phyloP scores from a whole-genome alignment of 2,113 vertebrate species.

The Cariama cristata region DNA sequence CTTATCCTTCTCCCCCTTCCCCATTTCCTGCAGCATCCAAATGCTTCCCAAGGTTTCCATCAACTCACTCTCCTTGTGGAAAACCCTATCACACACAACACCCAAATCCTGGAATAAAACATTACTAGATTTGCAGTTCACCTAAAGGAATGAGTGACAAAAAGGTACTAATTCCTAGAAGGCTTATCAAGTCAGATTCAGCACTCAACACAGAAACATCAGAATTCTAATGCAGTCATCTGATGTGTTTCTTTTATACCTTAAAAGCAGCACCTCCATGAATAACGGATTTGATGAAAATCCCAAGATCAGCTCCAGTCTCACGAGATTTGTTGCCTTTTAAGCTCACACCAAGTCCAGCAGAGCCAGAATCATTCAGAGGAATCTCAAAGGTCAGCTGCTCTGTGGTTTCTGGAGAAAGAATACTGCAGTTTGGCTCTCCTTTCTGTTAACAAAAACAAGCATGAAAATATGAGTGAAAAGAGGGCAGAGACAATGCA shows the following conservation, averaged over 20 bases:
- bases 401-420: slow-evolving; percentile 85
- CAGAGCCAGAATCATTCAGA: slow-evolving; percentile 93
- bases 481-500: background rate
- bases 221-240: background rate
- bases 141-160: background rate
- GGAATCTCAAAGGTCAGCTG: slow-evolving; percentile 95
- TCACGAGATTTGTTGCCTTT: slow-evolving; percentile 97
- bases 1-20: background rate
- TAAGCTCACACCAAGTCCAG: slow-evolving; percentile 94
- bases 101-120: background rate
- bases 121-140: background rate
- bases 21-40: background rate
- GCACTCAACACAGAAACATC: background rate
- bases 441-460: slow-evolving; percentile 77
- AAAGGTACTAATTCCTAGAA: background rate
- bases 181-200: background rate
- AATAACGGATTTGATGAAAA: slow-evolving; percentile 98
- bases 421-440: slow-evolving; percentile 74
- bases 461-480: background rate
- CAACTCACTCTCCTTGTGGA: background rate
- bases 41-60: background rate
- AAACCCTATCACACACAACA: background rate
- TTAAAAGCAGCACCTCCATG: slow-evolving; percentile 96
- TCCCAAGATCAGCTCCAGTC: slow-evolving; percentile 92
- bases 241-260: slow-evolving; percentile 72